These are phyloP conservation scores for Dryobotodes eremita DNA, from an alignment of 2,888 invertebrate genomes.

Conservation along the genomic window DNA sequence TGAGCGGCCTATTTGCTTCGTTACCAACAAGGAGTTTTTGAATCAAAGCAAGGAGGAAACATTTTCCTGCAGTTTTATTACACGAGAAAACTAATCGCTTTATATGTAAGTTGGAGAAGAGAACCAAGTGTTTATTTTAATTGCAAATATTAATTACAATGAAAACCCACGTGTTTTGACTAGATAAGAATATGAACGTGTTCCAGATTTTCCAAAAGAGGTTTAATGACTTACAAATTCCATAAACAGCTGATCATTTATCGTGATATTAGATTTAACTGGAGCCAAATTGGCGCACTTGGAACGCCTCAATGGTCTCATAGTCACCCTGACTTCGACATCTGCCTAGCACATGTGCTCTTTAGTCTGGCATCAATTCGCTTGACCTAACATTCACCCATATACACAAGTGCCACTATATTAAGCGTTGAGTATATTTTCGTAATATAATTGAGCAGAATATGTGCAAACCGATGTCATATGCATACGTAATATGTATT, in stretches of 20 bases:
- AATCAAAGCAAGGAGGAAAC: conserved; percentile 69
- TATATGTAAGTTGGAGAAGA: conserved; percentile 39
- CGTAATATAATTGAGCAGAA: conserved; percentile 20
- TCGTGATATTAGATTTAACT: conserved; percentile 68
- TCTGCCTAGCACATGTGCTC: conserved; percentile 78
- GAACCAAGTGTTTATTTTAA: conserved; percentile 42
- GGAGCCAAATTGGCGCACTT: conserved; percentile 61
- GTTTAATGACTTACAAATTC: conserved; percentile 15
- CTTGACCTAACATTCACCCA: conserved; percentile 68
- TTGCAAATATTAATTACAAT: conserved; percentile 10
- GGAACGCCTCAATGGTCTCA: conserved; percentile 70
- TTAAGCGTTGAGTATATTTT: conserved; percentile 26
- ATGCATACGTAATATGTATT: conserved; percentile 55
- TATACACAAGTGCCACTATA: conserved; percentile 28
- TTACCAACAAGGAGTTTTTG: conserved; percentile 71
- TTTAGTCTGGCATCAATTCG: conserved; percentile 72
- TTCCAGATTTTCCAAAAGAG: conserved; percentile 13
- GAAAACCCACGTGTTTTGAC: background rate
- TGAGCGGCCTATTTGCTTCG: conserved; percentile 75
- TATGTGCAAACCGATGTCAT: conserved; percentile 25
- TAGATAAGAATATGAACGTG: background rate
- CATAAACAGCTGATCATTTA: conserved; percentile 36
- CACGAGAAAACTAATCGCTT: conserved; percentile 46
- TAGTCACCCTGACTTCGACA: conserved; percentile 77
- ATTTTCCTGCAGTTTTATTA: conserved; percentile 58